Evolutionary conservation across 1,140 invertebrate genomes (phyloP).

Genomic region (Zaprionus vittiger): DNA sequence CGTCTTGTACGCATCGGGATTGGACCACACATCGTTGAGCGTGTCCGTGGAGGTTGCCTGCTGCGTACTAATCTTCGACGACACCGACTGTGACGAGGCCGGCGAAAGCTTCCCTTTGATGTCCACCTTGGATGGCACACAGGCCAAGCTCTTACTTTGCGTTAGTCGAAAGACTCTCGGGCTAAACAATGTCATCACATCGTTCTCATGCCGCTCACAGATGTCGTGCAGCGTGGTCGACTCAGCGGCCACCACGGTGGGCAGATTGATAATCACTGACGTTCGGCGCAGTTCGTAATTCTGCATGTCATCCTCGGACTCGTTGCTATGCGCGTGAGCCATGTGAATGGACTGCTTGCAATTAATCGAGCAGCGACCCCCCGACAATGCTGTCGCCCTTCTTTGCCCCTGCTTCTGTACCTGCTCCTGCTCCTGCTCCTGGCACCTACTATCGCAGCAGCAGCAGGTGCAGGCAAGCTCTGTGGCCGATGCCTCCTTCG

Average conservation of each 20-base stretch:
- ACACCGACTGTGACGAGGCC: neutral
- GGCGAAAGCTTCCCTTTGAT: neutral
- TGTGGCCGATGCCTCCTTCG: neutral
- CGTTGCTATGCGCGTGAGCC: neutral
- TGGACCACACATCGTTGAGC: conserved; percentile 14
- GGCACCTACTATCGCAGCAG: neutral
- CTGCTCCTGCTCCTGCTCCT: neutral
- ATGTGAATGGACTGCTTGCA: neutral
- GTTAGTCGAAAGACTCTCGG: neutral
- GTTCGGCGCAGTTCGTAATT: neutral
- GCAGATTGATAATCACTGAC: conserved; percentile 2
- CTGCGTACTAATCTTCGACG: neutral
- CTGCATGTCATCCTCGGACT: neutral
- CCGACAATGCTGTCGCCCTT: neutral
- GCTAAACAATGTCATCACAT: neutral
- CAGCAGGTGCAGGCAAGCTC: neutral
- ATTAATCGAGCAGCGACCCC: neutral
- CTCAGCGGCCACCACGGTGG: neutral
- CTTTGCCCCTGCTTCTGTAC: neutral
- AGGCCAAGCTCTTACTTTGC: neutral
- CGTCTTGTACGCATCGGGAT: neutral
- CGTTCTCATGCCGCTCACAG: neutral
- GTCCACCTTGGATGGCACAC: neutral
- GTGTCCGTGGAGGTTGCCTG: neutral
- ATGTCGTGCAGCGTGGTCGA: neutral